phyloP scores from a whole-genome alignment of 2,113 vertebrate species.

The Alethe diademata region DNA sequence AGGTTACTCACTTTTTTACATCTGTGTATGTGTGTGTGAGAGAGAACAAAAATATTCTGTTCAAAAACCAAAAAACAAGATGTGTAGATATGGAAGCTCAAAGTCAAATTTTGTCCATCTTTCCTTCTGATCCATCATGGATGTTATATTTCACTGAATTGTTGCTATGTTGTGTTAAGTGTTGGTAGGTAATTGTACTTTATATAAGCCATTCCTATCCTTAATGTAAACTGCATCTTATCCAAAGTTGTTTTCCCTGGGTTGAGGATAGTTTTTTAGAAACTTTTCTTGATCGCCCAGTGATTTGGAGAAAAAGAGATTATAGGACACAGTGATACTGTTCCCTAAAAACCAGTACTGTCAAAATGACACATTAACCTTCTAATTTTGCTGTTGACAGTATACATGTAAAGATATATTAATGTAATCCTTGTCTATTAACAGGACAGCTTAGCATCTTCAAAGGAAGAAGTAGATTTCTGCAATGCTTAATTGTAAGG shows the following conservation, averaged over 20 bases:
- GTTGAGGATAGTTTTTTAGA: background rate
- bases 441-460: background rate
- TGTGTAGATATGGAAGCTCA: background rate
- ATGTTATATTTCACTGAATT: background rate
- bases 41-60: background rate
- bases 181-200: background rate
- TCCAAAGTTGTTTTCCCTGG: background rate
- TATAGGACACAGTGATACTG: background rate
- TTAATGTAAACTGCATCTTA: background rate
- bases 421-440: background rate
- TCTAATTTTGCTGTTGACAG: background rate
- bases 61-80: background rate
- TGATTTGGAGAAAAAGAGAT: background rate
- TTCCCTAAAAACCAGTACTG: background rate
- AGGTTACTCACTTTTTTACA: background rate
- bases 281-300: background rate
- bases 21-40: background rate
- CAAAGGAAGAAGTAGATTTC: background rate
- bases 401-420: background rate
- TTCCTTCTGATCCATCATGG: background rate
- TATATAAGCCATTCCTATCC: background rate
- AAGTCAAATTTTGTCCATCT: background rate
- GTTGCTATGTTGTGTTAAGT: background rate
- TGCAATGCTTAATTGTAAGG: background rate
- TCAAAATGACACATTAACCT: background rate